Evolutionary conservation across 30 jellyfish, hydroid and myxozoan genomes (phyloP), one percentile per base, ranked within the genome.

Genomic region (Aurelia sp.): DNA sequence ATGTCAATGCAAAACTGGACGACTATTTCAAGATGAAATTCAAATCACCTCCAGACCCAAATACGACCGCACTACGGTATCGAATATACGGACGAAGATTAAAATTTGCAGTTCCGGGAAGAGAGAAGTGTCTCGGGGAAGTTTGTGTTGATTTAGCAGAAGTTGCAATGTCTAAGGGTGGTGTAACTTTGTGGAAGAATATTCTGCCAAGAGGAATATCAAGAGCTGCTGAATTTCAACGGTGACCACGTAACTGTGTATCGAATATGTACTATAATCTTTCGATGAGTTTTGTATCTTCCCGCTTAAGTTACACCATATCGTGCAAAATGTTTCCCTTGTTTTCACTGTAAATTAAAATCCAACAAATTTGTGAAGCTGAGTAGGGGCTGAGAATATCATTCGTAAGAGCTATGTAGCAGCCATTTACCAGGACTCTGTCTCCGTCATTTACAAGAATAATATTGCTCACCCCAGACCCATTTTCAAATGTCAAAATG

Each of bases 21-120:
- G 96, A 92, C 44, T 92, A 92, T 67, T 92, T 86, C 74, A 92
- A 92, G 67, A 52, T 80, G 84, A 92, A 78, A 60, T 92, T 92
- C 85, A 85, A 87, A 67, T 17, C 41, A 19, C 27, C 63, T 3
- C 98, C 98, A 2, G 89, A 84, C 16, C 66, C 57, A 30, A 57
- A 65, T 33, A 62, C 58, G 21, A 21, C 88, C 31, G 70, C 81
- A 16, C 47, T 92, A 12, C 79, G 98, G 61, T 68, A 57, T 59
- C 79, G 98, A 41, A 55, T 92, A n/a, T 92, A 92, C 44, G 92
- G 98, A 18, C 90, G 96, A 12, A 48, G 88, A 18, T 19, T 24
- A 27, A 80, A 41, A 72, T 60, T 78, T 38, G 97, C 91, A 0
- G 63, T 79, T 21, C 50, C 86, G 13, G 87, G 88, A 15, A 75